Conservation (phyloP, 2,797 vertebrate species). For the Pitangus sulphuratus region DNA sequence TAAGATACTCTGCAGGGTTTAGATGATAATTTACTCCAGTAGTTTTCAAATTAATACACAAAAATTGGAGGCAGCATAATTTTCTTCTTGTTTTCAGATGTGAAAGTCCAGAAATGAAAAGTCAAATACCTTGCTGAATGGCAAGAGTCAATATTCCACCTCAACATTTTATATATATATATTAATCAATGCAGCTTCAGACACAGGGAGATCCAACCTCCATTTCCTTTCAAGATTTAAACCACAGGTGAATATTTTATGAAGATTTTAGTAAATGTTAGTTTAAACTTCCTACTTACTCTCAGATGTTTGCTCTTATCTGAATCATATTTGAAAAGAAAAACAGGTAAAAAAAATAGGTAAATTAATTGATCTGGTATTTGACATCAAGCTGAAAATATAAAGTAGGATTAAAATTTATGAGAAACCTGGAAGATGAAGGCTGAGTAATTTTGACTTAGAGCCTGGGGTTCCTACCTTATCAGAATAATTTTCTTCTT, state of each 20-base stretch:
- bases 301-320: not conserved
- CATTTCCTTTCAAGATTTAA: not conserved
- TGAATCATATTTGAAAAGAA: not conserved
- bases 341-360: not conserved
- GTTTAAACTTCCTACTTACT: not conserved
- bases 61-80: not conserved
- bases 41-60: not conserved
- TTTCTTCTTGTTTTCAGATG: not conserved
- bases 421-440: not conserved
- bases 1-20: not conserved
- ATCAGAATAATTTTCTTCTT: not conserved
- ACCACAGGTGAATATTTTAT: not conserved
- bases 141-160: not conserved
- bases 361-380: not conserved
- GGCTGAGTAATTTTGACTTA: not conserved
- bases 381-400: not conserved
- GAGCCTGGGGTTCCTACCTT: accelerated
- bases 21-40: not conserved
- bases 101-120: not conserved
- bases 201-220: not conserved
- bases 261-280: not conserved
- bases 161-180: not conserved
- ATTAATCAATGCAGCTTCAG: not conserved
- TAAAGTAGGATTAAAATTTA: not conserved
- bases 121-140: not conserved